Conservation (phyloP, 2,113 vertebrate species). For the Perca flavescens region DNA sequence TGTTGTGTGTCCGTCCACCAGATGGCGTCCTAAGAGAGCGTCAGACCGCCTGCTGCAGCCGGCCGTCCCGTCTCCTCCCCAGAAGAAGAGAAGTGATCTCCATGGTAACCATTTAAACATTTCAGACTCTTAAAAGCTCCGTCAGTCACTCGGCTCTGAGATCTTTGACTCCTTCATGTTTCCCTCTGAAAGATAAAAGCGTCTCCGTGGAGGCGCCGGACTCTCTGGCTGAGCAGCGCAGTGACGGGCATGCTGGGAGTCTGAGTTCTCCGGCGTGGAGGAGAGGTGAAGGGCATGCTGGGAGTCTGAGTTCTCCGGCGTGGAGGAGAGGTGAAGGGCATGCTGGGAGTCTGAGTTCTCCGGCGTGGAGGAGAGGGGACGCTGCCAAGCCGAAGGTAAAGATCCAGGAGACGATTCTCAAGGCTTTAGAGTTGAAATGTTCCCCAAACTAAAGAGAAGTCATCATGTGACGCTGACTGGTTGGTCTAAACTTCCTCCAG, state of each 20-base stretch:
- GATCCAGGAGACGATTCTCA: no score
- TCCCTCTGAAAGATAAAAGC: background rate
- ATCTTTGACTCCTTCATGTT: no score
- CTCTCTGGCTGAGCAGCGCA: slow-evolving; percentile 46
- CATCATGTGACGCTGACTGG: no score
- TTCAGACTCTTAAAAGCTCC: no score
- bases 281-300: slow-evolving; percentile 21
- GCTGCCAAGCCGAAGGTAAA: slow-evolving; percentile 16
- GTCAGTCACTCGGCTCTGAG: no score
- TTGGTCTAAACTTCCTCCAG: no score
- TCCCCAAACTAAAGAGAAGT: no score
- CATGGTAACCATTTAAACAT: background rate
- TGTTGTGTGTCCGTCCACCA: slow-evolving; percentile 32
- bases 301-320: slow-evolving; percentile 17
- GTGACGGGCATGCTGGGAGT: slow-evolving; percentile 43
- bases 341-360: slow-evolving; percentile 48
- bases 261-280: background rate
- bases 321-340: background rate
- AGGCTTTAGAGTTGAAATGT: no score
- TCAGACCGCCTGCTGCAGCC: slow-evolving; percentile 66
- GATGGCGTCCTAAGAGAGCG: slow-evolving; percentile 79
- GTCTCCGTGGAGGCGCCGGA: slow-evolving; percentile 49
- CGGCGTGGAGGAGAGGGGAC: background rate
- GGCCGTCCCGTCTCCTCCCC: slow-evolving; percentile 32
- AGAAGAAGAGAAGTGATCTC: slow-evolving; percentile 42